Evolutionary conservation across 2,797 vertebrate species (phyloP).

Genomic region (Xenentodon cancila): DNA sequence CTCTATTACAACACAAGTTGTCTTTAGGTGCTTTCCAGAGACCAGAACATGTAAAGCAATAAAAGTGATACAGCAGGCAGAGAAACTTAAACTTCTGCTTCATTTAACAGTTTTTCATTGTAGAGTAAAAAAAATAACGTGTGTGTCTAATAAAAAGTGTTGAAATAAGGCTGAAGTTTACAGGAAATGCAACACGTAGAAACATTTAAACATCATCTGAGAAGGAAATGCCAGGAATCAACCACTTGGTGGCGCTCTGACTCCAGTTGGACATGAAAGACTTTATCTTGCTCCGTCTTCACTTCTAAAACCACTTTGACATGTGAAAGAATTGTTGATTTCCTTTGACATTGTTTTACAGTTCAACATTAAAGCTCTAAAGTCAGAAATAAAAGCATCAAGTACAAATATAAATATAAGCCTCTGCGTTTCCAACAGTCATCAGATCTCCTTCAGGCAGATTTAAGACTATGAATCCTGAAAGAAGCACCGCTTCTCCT

Average conservation of each 20-base stretch:
- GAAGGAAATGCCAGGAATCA: neutral
- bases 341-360: neutral
- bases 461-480: conserved; percentile 23
- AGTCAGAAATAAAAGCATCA: conserved; percentile 9
- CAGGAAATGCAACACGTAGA: neutral
- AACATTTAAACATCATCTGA: neutral
- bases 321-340: neutral
- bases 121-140: neutral
- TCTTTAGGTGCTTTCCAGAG: too few relatives aligned
- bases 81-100: neutral
- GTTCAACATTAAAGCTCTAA: conserved; percentile 5
- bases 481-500: conserved; percentile 44
- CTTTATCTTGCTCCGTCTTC: too few relatives aligned
- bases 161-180: neutral
- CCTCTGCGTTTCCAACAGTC: neutral
- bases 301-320: too few relatives aligned
- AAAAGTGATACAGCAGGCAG: neutral
- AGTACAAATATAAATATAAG: conserved; percentile 35
- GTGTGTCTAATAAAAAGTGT: neutral
- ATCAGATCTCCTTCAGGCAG: conserved; percentile 28
- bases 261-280: conserved; percentile 10
- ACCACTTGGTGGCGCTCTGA: conserved; percentile 61
- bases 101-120: conserved; percentile 10
- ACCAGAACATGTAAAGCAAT: neutral
- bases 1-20: too few relatives aligned